Evolutionary conservation across 2,888 invertebrate genomes (phyloP).

Genomic region (Clanis bilineata): DNA sequence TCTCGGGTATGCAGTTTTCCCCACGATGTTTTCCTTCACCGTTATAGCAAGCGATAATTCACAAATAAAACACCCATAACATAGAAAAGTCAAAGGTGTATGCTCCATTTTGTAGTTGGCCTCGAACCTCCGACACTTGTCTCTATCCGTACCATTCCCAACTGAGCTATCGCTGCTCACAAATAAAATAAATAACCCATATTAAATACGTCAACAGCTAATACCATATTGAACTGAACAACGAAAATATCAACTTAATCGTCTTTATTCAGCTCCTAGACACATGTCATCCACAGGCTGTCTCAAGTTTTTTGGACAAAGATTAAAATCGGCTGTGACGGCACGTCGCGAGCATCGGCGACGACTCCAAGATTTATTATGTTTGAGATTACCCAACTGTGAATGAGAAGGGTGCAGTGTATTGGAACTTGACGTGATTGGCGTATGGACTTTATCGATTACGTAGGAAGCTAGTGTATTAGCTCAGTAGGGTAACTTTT

Average conservation of each 20-base stretch:
- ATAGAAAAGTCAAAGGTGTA: too few relatives aligned
- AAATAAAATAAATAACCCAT: too few relatives aligned
- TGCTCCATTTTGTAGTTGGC: too few relatives aligned
- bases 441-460: background rate
- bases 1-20: too few relatives aligned
- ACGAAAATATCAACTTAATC: background rate
- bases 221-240: too few relatives aligned
- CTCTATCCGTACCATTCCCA: too few relatives aligned
- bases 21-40: too few relatives aligned
- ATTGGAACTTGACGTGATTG: background rate
- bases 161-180: too few relatives aligned
- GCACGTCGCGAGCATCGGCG: constrained; percentile 19
- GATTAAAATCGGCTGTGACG: constrained; percentile 25
- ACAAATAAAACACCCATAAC: too few relatives aligned
- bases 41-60: too few relatives aligned
- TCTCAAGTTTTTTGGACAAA: constrained; percentile 21
- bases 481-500: background rate
- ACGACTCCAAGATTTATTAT: constrained; percentile 45
- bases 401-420: constrained; percentile 37
- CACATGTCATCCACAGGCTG: background rate
- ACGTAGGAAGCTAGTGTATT: background rate
- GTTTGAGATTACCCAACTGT: constrained; percentile 39
- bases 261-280: background rate
- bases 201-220: too few relatives aligned
- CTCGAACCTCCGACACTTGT: too few relatives aligned